Conservation (phyloP, 2,797 vertebrate species). For the Poeciliopsis turneri region DNA sequence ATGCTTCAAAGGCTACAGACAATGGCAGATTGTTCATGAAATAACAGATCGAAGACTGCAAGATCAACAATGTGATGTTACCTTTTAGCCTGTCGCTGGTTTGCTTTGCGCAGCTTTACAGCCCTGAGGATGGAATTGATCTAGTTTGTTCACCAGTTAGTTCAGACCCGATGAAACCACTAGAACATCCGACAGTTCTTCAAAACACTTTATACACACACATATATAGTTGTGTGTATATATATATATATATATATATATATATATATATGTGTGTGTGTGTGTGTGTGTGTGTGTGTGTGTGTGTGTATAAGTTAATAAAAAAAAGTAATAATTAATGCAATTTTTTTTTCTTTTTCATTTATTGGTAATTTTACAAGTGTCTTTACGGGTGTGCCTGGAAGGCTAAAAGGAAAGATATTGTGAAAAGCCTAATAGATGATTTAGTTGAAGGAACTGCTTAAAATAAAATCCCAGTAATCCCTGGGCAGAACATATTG, state of each 20-base stretch:
- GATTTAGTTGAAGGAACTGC: neutral
- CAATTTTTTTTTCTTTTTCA: neutral
- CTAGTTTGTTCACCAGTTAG: neutral
- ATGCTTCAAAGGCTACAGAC: neutral
- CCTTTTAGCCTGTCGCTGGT: neutral
- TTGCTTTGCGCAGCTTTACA: neutral
- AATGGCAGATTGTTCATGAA: neutral
- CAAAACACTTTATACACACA: too few species aligned
- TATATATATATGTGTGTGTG: too few species aligned
- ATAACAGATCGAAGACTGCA: neutral
- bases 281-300: too few species aligned
- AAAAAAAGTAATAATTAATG: neutral
- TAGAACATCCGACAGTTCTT: neutral
- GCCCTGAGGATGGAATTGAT: neutral
- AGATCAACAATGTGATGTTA: neutral
- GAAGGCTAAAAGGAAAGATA: neutral
- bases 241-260: too few species aligned
- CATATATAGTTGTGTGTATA: neutral
- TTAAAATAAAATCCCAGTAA: constrained; percentile 23
- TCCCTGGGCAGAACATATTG: constrained; percentile 12
- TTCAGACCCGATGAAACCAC: neutral
- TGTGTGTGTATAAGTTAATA: too few species aligned
- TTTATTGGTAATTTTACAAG: neutral
- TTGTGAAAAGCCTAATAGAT: neutral
- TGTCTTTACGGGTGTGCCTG: neutral